A percentile compares a stretch with the other conserved stretches of the same genome.
phyloP scores from a whole-genome alignment of 1,140 invertebrate genomes.

The Diorhabda carinulata region DNA sequence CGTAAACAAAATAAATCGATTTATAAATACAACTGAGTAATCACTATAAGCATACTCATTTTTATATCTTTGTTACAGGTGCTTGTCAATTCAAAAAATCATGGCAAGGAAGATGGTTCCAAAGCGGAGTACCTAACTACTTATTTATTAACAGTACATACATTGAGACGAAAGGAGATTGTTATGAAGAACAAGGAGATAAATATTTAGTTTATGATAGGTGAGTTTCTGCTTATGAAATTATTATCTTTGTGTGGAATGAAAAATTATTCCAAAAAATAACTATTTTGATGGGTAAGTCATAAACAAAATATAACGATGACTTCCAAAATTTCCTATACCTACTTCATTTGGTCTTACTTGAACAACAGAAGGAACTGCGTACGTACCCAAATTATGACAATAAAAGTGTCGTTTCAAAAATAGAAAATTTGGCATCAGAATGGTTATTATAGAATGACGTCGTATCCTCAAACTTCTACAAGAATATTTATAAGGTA shows the following conservation, averaged over 20 bases:
- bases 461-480: too few relatives aligned
- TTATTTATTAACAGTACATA: constrained; percentile 66
- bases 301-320: too few relatives aligned
- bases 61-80: constrained; percentile 48
- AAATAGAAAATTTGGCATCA: too few relatives aligned
- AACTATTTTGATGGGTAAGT: neutral
- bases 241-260: neutral
- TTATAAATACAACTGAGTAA: too few relatives aligned
- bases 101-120: constrained; percentile 76
- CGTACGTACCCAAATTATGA: too few relatives aligned
- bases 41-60: neutral
- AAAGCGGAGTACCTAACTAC: constrained; percentile 62
- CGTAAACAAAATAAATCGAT: too few relatives aligned
- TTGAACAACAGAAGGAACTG: too few relatives aligned
- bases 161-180: constrained; percentile 72
- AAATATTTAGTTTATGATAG: constrained; percentile 73
- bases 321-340: too few relatives aligned
- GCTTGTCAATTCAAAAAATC: constrained; percentile 66
- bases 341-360: too few relatives aligned
- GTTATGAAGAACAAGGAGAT: constrained; percentile 64
- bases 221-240: constrained; percentile 53
- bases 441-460: too few relatives aligned
- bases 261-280: neutral
- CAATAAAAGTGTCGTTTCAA: too few relatives aligned
- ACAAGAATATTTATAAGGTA: too few relatives aligned